Percentiles rank a stretch among this genome's conserved stretches.
Conservation (phyloP, 2,113 vertebrate genomes). For the Ceyx cyanopectus region DNA sequence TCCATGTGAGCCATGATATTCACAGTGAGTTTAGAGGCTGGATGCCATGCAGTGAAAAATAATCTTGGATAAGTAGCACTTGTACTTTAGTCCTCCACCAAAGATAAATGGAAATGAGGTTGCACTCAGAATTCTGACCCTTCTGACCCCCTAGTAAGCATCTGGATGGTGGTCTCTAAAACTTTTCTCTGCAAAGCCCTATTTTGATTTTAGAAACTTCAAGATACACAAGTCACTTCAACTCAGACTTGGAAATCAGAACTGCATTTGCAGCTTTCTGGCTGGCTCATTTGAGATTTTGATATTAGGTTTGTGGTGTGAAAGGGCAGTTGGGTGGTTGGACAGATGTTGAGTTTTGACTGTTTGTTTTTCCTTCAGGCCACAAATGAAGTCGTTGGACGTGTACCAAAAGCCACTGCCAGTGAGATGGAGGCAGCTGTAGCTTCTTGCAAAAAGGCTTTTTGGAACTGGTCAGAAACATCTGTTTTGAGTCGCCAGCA, state of each 20-base stretch:
- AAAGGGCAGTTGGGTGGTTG: background rate
- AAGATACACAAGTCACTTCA: background rate
- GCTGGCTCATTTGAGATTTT: background rate
- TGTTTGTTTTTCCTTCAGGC: slow-evolving; percentile 77
- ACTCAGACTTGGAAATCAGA: background rate
- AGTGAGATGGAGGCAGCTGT: slow-evolving; percentile 92
- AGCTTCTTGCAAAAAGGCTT: slow-evolving; percentile 88
- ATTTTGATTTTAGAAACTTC: background rate
- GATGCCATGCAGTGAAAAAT: background rate
- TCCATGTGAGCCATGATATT: background rate
- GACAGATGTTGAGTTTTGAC: background rate
- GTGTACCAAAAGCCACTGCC: slow-evolving; percentile 90
- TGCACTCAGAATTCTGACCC: background rate
- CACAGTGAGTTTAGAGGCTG: background rate
- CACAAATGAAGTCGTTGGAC: slow-evolving; percentile 90
- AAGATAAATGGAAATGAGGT: background rate
- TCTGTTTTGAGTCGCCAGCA: slow-evolving; percentile 93
- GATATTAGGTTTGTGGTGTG: no score
- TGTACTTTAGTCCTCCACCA: background rate
- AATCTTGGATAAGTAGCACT: background rate
- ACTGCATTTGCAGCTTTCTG: background rate
- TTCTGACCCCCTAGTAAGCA: background rate
- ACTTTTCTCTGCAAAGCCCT: background rate
- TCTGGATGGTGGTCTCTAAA: background rate
- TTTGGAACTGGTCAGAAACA: slow-evolving; percentile 89